A percentile compares a stretch with the other conserved stretches of the same genome.
Evolutionary conservation across 2,113 vertebrate genomes (phyloP).

Genomic region (Halcyon senegalensis): DNA sequence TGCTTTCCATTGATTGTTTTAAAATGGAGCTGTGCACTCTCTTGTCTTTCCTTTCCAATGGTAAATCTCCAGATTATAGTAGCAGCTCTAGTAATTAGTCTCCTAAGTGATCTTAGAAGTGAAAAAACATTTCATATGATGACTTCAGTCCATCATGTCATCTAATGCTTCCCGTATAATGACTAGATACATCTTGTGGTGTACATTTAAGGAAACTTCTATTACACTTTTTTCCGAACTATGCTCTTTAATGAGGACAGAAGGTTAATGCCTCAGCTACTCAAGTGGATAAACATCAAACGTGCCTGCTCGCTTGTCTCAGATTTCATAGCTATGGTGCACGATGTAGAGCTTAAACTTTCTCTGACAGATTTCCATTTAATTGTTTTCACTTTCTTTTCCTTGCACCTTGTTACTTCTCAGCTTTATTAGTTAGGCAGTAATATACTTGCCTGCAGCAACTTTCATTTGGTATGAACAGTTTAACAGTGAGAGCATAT

Average conservation of each 20-base stretch:
- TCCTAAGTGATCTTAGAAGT: not conserved
- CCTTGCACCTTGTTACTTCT: not conserved
- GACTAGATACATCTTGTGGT: not conserved
- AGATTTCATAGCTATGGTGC: not conserved
- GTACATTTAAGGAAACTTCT: not conserved
- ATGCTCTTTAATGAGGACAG: not conserved
- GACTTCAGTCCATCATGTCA: not conserved
- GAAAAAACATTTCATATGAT: not conserved
- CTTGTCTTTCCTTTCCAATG: not conserved
- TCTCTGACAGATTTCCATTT: conserved; percentile 25
- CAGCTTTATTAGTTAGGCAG: conserved; percentile 6
- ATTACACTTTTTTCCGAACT: not conserved
- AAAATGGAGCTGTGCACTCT: not conserved
- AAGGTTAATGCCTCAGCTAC: conserved; percentile 3
- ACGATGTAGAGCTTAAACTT: not conserved
- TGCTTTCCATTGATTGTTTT: not conserved
- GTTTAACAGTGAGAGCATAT: not conserved
- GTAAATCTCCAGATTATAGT: not conserved
- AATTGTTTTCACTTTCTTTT: conserved; percentile 46
- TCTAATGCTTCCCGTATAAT: not conserved
- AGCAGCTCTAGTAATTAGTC: not conserved
- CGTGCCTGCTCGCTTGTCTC: not conserved
- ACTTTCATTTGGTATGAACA: conserved; percentile 13
- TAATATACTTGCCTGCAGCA: conserved; percentile 12
- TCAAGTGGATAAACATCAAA: not conserved